Evolutionary conservation across 2,888 invertebrate species (phyloP).

Genomic region (Philaethria dido): DNA sequence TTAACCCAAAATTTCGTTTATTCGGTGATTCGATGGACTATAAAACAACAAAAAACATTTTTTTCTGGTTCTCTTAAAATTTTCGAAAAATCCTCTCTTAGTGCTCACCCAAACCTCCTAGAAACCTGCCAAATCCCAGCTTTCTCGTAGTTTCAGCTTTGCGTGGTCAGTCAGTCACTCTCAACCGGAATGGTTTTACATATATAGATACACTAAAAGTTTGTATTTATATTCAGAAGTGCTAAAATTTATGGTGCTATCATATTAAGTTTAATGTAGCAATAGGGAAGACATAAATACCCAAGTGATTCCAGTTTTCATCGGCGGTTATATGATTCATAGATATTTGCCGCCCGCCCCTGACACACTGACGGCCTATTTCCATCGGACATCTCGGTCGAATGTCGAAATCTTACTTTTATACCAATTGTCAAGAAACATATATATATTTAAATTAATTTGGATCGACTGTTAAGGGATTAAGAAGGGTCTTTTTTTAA

Average conservation of each 20-base stretch:
- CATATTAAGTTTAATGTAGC: not conserved
- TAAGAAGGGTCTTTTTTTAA: too few relatives aligned
- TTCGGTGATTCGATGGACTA: too few relatives aligned
- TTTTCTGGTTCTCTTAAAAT: too few relatives aligned
- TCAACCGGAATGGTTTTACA: too few relatives aligned
- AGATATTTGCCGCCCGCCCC: conserved; percentile 28
- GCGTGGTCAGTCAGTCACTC: too few relatives aligned
- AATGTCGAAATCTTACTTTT: conserved; percentile 31
- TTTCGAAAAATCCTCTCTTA: too few relatives aligned
- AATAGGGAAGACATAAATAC: conserved; percentile 25
- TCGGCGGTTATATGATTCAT: conserved; percentile 31
- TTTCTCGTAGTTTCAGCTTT: too few relatives aligned
- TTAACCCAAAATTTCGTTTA: too few relatives aligned
- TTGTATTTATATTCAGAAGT: not conserved
- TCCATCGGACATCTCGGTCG: conserved; percentile 17
- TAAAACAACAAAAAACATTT: too few relatives aligned
- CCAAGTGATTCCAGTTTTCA: conserved; percentile 20
- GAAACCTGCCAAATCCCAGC: too few relatives aligned
- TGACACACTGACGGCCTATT: conserved; percentile 36
- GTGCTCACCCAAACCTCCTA: too few relatives aligned
- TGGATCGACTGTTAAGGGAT: not conserved
- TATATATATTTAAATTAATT: not conserved
- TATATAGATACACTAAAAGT: too few relatives aligned
- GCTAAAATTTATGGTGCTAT: not conserved
- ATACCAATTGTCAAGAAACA: conserved; percentile 4